Evolutionary conservation across 2,888 invertebrate genomes (phyloP), one percentile per base, ranked within the genome.

Genomic region (Aphidoletes aphidimyza): DNA sequence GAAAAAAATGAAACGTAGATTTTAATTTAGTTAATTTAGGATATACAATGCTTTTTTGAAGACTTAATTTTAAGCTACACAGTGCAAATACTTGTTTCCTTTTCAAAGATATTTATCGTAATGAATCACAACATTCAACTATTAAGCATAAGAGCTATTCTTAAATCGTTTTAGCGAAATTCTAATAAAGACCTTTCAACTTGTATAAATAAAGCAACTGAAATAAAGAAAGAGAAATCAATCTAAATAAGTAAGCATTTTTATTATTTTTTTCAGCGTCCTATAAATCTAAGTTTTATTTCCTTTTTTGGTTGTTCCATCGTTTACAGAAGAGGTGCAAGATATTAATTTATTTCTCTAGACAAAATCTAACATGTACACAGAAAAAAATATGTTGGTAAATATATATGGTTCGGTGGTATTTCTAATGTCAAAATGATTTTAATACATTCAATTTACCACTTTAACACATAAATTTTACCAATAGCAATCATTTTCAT

Each of bases 31-130:
- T 22, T 22, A 22, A 19, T 54, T n/a, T 54, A 26, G 54, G 30
- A 30, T 30, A 69, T 30, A 69, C 69, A 14, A 30, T 69, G 69
- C 69, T 26, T 69, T 69, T 30, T 69, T 30, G 69, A 69, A 30
- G 69, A 69, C 30, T 69, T 30, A 69, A 1, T 69, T 69, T 69
- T 69, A 69, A 69, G 69, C 14, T 69, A 69, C 69, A 69, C 69
- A 69, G 69, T 69, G 69, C 69, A 69, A 69, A 69, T 69, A 69
- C 8, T 69, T 69, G 69, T 69, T 69, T 69, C 69, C 30, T 69
- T 69, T 69, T 69, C 69, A 69, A 69, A 69, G 69, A 69, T 69
- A 69, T 69, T 69, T 69, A 69, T 69, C 69, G 42, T 42, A 54
- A 54, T 54, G 19, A 17, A 69, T 3, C n/a, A 69, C 69, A 69